These are phyloP conservation scores for Rotaria socialis DNA, from an alignment of 2,888 invertebrate species.

Conservation along the genomic window DNA sequence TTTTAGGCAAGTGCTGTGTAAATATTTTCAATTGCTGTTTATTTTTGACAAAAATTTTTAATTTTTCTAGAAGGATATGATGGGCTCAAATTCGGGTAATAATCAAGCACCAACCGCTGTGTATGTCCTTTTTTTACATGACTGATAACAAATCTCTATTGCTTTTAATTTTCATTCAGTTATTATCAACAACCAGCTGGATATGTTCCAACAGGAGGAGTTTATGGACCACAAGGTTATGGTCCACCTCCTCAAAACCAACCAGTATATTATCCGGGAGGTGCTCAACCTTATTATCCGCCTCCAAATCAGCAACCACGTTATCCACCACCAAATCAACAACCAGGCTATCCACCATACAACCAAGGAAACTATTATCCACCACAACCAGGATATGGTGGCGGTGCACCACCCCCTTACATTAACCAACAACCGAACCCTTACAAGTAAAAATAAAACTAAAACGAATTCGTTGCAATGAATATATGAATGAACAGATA, in stretches of 20 bases:
- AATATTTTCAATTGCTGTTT: not conserved
- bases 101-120: slow-evolving; percentile 9
- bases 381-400: not conserved
- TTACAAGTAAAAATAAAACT: not conserved
- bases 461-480: not conserved
- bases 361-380: not conserved
- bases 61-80: slow-evolving; percentile 16
- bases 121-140: not conserved
- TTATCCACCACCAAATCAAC: not conserved
- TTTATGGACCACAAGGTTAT: slow-evolving; percentile 9
- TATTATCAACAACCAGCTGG: slow-evolving; percentile 30
- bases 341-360: not conserved
- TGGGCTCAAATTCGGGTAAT: not conserved
- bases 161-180: not conserved
- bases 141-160: not conserved
- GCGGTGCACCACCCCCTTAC: not conserved
- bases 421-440: not conserved
- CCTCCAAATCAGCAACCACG: not conserved
- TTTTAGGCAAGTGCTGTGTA: slow-evolving; percentile 31
- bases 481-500: not conserved
- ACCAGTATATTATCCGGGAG: not conserved
- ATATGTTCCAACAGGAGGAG: not conserved
- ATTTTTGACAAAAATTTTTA: not conserved
- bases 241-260: not conserved
- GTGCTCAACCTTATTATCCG: not conserved